phyloP scores from a whole-genome alignment of 2,113 vertebrate species.

The Apodemus sylvaticus region DNA sequence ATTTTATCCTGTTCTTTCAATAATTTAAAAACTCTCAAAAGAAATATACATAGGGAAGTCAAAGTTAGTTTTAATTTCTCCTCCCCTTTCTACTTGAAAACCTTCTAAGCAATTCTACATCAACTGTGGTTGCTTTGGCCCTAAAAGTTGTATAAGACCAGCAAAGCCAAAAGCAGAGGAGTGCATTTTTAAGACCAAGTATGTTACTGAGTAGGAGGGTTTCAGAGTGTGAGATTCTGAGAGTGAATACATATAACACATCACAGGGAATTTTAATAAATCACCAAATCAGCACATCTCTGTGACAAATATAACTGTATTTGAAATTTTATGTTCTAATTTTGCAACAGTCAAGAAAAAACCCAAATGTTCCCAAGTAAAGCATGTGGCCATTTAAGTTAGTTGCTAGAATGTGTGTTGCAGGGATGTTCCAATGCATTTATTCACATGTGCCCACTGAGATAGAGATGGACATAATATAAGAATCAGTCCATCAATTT shows the following conservation, averaged over 20 bases:
- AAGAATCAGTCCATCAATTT: not conserved
- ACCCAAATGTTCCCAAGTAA: not conserved
- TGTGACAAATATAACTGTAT: constrained; percentile 35
- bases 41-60: constrained; percentile 18
- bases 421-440: not conserved
- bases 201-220: constrained; percentile 42
- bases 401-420: not conserved
- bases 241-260: constrained; percentile 25
- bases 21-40: not conserved
- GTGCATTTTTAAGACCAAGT: constrained; percentile 32
- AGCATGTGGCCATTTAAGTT: not conserved
- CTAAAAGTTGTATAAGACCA: constrained; percentile 7
- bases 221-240: constrained; percentile 40
- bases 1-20: not conserved
- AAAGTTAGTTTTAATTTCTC: not conserved
- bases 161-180: constrained; percentile 58
- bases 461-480: not conserved
- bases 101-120: constrained; percentile 12
- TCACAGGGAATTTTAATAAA: constrained; percentile 49
- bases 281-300: constrained; percentile 48
- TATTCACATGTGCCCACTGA: not conserved
- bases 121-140: not conserved
- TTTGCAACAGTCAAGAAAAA: constrained; percentile 28
- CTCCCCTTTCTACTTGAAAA: not conserved
- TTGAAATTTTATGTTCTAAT: constrained; percentile 59